These are phyloP conservation scores for Synergus japonicus DNA, from an alignment of 2,888 invertebrate genomes.

Conservation along the genomic window DNA sequence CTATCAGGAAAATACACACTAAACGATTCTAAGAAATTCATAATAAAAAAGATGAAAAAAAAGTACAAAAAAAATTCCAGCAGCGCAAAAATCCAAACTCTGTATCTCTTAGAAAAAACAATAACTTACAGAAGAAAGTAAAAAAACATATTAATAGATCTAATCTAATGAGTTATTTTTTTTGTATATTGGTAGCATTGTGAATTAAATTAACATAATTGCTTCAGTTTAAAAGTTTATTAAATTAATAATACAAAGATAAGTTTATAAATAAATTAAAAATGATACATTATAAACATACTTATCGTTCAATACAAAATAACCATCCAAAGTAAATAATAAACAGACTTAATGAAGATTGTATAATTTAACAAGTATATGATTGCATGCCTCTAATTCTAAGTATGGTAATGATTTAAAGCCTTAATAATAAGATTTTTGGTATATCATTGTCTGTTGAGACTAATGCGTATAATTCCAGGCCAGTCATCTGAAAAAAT, in stretches of 20 bases:
- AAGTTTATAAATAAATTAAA: background rate
- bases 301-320: background rate
- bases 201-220: background rate
- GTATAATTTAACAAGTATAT: background rate
- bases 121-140: no score
- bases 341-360: background rate
- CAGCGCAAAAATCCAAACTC: no score
- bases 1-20: no score
- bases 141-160: background rate
- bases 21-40: no score
- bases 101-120: no score
- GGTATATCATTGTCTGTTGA: background rate
- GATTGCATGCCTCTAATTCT: background rate
- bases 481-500: constrained; percentile 15
- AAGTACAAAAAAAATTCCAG: no score
- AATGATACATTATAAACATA: background rate
- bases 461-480: background rate
- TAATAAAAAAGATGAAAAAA: no score
- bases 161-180: background rate
- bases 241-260: background rate
- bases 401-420: background rate
- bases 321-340: background rate
- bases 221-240: background rate
- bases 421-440: background rate
- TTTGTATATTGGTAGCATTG: background rate